These are phyloP conservation scores for Cryptus armator DNA, from an alignment of 2,888 invertebrate species.

Conservation along the genomic window DNA sequence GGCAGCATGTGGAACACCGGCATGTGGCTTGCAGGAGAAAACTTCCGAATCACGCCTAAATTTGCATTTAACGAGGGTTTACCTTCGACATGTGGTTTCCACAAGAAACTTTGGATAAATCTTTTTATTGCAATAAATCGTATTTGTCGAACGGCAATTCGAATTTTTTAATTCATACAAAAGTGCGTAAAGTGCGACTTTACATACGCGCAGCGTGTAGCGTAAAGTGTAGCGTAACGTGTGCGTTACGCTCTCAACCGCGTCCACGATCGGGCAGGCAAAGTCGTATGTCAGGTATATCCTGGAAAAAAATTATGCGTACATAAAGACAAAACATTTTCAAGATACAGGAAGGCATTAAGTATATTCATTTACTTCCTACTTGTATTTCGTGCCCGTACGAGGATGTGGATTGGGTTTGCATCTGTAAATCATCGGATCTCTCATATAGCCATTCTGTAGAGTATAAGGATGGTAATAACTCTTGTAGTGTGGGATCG, in stretches of 20 bases:
- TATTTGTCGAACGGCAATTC: neutral
- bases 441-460: conserved; percentile 97
- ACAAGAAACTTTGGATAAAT: conserved; percentile 52
- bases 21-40: conserved; percentile 64
- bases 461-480: too few relatives aligned
- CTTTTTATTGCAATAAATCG: conserved; percentile 2
- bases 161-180: neutral
- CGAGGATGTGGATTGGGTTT: conserved; percentile 97
- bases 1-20: conserved; percentile 42
- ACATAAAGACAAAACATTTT: neutral
- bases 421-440: conserved; percentile 99
- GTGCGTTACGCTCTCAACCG: conserved; percentile 98
- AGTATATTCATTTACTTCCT: conserved; percentile 73
- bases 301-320: conserved; percentile 86
- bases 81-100: conserved; percentile 62
- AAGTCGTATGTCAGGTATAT: conserved; percentile 99
- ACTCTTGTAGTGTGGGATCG: too few relatives aligned
- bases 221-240: too few relatives aligned
- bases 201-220: too few relatives aligned
- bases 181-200: too few relatives aligned
- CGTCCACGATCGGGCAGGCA: conserved; percentile 99
- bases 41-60: conserved; percentile 65
- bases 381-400: conserved; percentile 98
- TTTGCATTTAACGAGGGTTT: conserved; percentile 66
- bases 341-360: neutral